phyloP scores from a whole-genome alignment of 2,797 vertebrate genomes.

The Leptoclinus maculatus region DNA sequence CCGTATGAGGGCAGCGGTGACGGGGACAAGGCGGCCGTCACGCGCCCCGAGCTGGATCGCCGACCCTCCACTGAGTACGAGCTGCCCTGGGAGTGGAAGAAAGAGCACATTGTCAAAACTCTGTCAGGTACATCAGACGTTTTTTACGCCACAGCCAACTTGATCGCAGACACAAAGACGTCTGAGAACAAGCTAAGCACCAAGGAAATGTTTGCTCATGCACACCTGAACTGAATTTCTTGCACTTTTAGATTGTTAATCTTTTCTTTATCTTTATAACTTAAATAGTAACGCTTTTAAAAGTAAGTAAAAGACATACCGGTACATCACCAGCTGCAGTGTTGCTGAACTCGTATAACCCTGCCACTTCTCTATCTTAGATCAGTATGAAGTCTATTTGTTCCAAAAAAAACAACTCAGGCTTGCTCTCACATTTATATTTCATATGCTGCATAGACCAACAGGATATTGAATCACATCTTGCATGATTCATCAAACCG shows the following conservation, averaged over 20 bases:
- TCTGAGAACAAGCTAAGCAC: background rate
- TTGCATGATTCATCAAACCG: constrained; percentile 67
- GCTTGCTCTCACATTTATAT: constrained; percentile 61
- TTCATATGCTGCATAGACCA: constrained; percentile 58
- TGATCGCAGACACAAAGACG: background rate
- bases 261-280: background rate
- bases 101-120: constrained; percentile 90
- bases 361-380: constrained; percentile 9
- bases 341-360: constrained; percentile 11
- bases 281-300: background rate
- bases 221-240: background rate
- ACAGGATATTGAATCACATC: constrained; percentile 56
- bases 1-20: constrained; percentile 85
- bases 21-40: constrained; percentile 63
- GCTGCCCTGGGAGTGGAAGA: constrained; percentile 97
- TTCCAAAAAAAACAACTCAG: constrained; percentile 31
- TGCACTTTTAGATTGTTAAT: background rate
- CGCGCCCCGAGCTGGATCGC: constrained; percentile 86
- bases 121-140: constrained; percentile 86
- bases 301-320: background rate
- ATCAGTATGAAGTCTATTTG: constrained; percentile 39
- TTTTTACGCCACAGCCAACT: background rate
- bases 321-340: background rate
- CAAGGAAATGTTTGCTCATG: background rate
- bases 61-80: constrained; percentile 90